Evolutionary conservation across 1,140 invertebrate genomes (phyloP).

Genomic region (Drosophila auraria): DNA sequence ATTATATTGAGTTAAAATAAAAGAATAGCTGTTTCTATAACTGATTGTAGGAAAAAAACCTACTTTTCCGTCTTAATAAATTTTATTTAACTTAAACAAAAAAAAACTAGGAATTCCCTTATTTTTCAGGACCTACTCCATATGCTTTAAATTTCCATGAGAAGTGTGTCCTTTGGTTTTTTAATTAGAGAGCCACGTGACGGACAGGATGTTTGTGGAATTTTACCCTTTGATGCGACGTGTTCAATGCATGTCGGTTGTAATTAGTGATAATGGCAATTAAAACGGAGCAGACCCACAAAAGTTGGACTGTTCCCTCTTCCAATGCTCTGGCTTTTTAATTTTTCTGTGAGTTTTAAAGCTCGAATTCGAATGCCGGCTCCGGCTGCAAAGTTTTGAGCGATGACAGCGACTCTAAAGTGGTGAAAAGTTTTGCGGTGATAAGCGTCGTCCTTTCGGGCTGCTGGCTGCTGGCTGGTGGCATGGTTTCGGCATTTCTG

Average conservation of each 20-base stretch:
- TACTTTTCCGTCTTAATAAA: no score
- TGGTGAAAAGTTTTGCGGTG: constrained; percentile 76
- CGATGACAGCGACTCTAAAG: constrained; percentile 71
- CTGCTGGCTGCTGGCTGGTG: not conserved
- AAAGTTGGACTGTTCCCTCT: constrained; percentile 5
- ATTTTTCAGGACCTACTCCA: not conserved
- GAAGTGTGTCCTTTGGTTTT: not conserved
- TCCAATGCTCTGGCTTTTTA: constrained; percentile 19
- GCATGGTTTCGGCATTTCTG: constrained; percentile 6
- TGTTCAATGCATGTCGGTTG: constrained; percentile 29
- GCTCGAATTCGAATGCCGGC: constrained; percentile 18
- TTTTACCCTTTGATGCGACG: constrained; percentile 11
- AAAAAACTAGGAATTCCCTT: no score
- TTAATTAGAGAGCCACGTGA: constrained; percentile 10
- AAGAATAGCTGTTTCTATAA: no score
- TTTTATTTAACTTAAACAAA: no score
- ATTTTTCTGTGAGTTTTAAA: constrained; percentile 48
- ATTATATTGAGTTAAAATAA: no score
- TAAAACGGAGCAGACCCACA: constrained; percentile 24
- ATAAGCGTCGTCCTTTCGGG: constrained; percentile 66
- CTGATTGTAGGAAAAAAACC: no score
- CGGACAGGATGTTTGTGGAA: not conserved
- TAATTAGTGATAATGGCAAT: constrained; percentile 61
- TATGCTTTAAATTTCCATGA: not conserved
- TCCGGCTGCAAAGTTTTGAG: constrained; percentile 57